Base-by-base conservation (phyloP, 1,140 invertebrate genomes). In the Drosophila gunungcola region DNA sequence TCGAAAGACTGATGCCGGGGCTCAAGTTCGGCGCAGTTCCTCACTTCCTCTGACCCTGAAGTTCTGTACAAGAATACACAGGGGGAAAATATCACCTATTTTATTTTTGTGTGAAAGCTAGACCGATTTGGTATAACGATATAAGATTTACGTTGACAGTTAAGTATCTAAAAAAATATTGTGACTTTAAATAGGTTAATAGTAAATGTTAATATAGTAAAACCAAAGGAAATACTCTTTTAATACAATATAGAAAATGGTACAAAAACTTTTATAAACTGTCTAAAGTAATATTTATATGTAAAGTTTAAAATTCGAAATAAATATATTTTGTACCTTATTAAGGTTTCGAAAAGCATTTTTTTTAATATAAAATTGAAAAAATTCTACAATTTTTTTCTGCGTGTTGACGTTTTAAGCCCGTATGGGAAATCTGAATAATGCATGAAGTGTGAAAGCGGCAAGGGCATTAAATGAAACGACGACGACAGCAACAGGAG, bases 401-500 rank as follows among this genome's bases (percentile, higher is more conserved):
- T 25, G 12, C 32, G 60, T 62, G 46, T 16, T 34, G 39, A 13
- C n/a, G 38, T 48, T 65, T 34, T 34, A 41, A 46, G 53, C 9
- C 65, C 79, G 84, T 88, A 82, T 88, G 84, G 80, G 84, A 88
- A 89, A 89, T 83, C 84, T 88, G 83, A 88, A 88, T 88, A 88
- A 88, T 88, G 83, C 84, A 89, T 89, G 64, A 89, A 89, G 83
- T 88, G 83, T 83, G 80, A 89, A 86, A 82, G 83, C 79, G 75
- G 83, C 83, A 78, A 80, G 81, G 81, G 81, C 78, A 85, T 80
- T 85, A 85, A 85, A 77, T 79, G 80, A 75, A 75, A 76, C 76
- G 64, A 77, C 63, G 64, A 75, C 74, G 75, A 67, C 58, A 61
- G 42, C 74, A 73, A 56, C 74, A 65, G 42, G 60, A 79, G 52